Conservation (phyloP, 2,888 invertebrate species). For the Acanthococcus lagerstroemiae region DNA sequence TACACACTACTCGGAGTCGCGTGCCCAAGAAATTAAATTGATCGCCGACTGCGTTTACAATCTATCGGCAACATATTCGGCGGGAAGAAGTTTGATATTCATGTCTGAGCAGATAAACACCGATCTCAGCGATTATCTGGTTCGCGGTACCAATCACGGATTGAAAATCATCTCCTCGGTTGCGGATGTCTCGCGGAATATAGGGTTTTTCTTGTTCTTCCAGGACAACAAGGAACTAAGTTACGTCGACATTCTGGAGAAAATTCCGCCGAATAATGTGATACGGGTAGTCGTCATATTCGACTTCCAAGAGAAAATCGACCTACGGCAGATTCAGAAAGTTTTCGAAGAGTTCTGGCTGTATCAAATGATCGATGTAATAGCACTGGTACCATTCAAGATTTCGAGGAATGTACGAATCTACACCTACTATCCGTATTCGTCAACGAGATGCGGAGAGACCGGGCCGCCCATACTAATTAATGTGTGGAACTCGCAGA, state of each 20-base stretch:
- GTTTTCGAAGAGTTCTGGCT: conserved; percentile 37
- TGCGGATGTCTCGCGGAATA: neutral
- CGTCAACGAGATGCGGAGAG: conserved; percentile 29
- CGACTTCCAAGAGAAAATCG: conserved; percentile 26
- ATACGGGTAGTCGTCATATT: conserved; percentile 14
- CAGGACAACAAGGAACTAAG: neutral
- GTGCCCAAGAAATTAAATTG: conserved; percentile 8
- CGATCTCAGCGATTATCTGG: conserved; percentile 14
- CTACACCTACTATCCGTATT: conserved; percentile 33
- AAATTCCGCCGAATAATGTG: conserved; percentile 16
- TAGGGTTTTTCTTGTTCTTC: conserved; percentile 19
- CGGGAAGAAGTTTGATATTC: conserved; percentile 20
- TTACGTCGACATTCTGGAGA: conserved; percentile 17
- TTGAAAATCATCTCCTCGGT: conserved; percentile 17
- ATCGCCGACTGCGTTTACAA: conserved; percentile 15
- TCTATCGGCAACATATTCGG: conserved; percentile 3
- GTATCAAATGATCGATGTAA: conserved; percentile 37
- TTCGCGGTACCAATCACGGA: neutral
- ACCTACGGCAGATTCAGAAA: conserved; percentile 32
- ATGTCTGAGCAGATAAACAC: conserved; percentile 12
- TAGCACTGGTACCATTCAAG: conserved; percentile 35
- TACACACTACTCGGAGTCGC: neutral
- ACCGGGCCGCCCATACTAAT: conserved; percentile 33
- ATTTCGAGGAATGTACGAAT: conserved; percentile 33
- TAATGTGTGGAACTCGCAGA: conserved; percentile 32